Base-by-base conservation (phyloP, 2,113 vertebrate species). In the Fregetta grallaria region DNA sequence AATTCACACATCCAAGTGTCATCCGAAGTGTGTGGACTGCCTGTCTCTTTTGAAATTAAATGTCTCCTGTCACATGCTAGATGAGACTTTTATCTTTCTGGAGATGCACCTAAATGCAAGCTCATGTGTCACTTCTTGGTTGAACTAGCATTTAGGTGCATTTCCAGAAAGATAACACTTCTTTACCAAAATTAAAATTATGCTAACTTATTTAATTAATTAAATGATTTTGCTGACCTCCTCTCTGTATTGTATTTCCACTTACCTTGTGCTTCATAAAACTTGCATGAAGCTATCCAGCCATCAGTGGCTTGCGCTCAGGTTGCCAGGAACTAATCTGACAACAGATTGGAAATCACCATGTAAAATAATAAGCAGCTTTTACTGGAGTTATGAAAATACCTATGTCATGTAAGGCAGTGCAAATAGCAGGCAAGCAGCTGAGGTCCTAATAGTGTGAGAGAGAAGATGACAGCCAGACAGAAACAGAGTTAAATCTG, bases 181-280 rank as follows among this genome's bases (percentile, higher is more conserved):
- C 50, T 70, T 47, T 14, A 6, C 10, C 1, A 3, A 42, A 44
- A 44, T 9, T 17, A 6, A 5, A 40, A 34, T 8, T 32, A 40
- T 27, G 21, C 53, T 15, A 11, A 32, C 49, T 52, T 15, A 15
- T 49, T 94, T 34, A 25, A 47, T 34, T 73, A 82, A 61, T 75
- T 23, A 40, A 56, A 32, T 1, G 2, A 23, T 85, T 83, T 56
- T 75, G 65, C 74, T 96, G 95, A 94, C 86, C 95, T 92, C 61
- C 50, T 94, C 97, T 72, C 78, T 79, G 25, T 53, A 63, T 71
- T 78, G 80, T 80, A 62, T 88, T 95, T 91, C 88, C 47, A 56
- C 65, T 97, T 96, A 90, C 86, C 96, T 97, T 76, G 89, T 65
- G 88, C 87, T 79, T 97, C 91, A 92, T 97, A 95, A 97, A 97